Percentiles rank a stretch among this genome's conserved stretches.
Conservation (phyloP, 2,888 invertebrate species). For the Callimorpha dominula region DNA sequence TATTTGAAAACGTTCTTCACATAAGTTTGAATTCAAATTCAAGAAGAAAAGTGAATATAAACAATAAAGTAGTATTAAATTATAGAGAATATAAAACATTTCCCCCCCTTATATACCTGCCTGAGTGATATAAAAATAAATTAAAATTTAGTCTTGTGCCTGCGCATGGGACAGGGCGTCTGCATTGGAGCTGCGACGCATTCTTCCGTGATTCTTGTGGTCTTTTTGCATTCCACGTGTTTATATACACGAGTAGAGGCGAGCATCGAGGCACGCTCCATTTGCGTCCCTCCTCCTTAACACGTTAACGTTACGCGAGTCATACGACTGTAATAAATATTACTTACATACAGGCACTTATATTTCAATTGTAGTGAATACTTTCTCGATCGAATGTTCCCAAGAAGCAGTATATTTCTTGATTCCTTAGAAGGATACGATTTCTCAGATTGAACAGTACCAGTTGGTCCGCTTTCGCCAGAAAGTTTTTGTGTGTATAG, state of each 20-base stretch:
- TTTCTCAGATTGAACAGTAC: conserved; percentile 80
- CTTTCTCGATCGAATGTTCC: conserved; percentile 62
- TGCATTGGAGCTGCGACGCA: conserved; percentile 52
- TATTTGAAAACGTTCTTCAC: too few relatives aligned
- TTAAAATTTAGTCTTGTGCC: conserved; percentile 18
- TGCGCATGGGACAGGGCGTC: conserved; percentile 43
- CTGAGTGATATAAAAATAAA: too few relatives aligned
- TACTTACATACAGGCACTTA: conserved; percentile 45
- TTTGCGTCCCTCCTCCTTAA: conserved; percentile 67
- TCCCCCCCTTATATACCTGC: too few relatives aligned
- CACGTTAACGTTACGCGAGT: conserved; percentile 53
- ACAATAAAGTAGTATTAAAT: too few relatives aligned
- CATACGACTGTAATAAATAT: conserved; percentile 46
- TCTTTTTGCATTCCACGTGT: conserved; percentile 74
- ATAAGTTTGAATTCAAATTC: too few relatives aligned
- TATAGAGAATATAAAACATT: too few relatives aligned
- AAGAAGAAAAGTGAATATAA: too few relatives aligned
- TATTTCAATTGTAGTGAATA: conserved; percentile 60
- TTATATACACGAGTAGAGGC: conserved; percentile 67
- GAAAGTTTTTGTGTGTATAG: conserved; percentile 71
- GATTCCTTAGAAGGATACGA: conserved; percentile 73
- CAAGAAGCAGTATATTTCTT: conserved; percentile 58
- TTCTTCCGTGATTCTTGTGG: conserved; percentile 74
- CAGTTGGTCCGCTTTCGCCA: conserved; percentile 78
- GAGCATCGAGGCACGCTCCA: conserved; percentile 77